Evolutionary conservation across 2,888 invertebrate species (phyloP).

Genomic region (Corythucha ciliata): DNA sequence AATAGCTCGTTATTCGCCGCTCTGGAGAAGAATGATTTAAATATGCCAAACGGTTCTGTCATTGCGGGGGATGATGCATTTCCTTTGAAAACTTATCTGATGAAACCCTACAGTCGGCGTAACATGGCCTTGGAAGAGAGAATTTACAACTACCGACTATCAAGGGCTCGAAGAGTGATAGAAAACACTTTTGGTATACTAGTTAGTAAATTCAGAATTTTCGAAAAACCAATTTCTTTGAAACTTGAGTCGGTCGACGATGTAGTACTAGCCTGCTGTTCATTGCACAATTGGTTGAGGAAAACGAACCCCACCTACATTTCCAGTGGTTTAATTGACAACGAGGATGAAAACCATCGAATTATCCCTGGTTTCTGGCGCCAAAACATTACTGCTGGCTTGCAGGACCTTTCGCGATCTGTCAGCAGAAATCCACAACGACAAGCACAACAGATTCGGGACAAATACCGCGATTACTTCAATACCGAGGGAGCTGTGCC

Average conservation of each 20-base stretch:
- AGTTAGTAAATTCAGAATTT: constrained; percentile 20
- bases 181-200: constrained; percentile 22
- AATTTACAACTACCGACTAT: constrained; percentile 23
- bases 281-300: constrained; percentile 23
- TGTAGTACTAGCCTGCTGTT: constrained; percentile 17
- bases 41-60: constrained; percentile 14
- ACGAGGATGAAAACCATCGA: constrained; percentile 14
- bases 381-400: constrained; percentile 12
- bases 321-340: constrained; percentile 12
- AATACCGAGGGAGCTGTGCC: constrained; percentile 20
- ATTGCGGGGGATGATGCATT: constrained; percentile 24
- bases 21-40: constrained; percentile 18
- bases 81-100: constrained; percentile 21
- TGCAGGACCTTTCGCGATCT: constrained; percentile 9
- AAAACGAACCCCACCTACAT: constrained; percentile 20
- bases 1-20: constrained; percentile 18
- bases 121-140: constrained; percentile 16
- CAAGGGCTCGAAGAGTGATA: constrained; percentile 14
- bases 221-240: constrained; percentile 22
- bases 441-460: constrained; percentile 14
- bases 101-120: constrained; percentile 18
- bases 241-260: constrained; percentile 9
- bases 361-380: constrained; percentile 14
- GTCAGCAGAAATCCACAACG: constrained; percentile 14
- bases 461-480: constrained; percentile 20